Evolutionary conservation across 2,888 invertebrate genomes (phyloP).

Genomic region (Bursaphelenchus okinawaensis): DNA sequence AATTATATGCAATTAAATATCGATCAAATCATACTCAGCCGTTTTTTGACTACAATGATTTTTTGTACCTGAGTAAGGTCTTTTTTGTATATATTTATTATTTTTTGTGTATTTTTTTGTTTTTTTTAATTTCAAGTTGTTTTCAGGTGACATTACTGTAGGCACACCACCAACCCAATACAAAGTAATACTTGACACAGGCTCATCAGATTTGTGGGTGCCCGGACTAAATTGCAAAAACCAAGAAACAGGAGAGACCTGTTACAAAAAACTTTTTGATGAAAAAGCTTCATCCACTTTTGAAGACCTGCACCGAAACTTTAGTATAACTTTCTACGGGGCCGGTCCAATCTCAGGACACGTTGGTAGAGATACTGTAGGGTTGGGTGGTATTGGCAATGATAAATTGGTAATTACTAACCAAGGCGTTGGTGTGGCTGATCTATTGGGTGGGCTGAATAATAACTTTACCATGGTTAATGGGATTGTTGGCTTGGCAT

Average conservation of each 20-base stretch:
- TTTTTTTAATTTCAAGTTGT: too few species aligned
- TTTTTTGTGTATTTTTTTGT: too few species aligned
- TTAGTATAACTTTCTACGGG: too few species aligned
- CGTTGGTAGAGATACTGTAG: neutral
- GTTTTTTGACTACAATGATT: too few species aligned
- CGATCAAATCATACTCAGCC: too few species aligned
- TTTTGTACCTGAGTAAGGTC: too few species aligned
- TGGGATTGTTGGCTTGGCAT: conserved; percentile 11
- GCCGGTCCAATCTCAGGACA: neutral
- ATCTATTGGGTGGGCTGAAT: neutral
- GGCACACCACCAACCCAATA: conserved; percentile 1
- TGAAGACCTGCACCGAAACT: too few species aligned
- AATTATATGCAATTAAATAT: too few species aligned
- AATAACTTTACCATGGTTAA: too few species aligned
- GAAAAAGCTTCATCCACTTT: too few species aligned
- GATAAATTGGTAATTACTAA: neutral
- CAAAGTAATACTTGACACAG: conserved; percentile 1
- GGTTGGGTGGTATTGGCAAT: neutral
- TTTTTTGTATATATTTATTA: too few species aligned
- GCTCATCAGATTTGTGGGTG: conserved; percentile 2
- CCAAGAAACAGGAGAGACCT: neutral
- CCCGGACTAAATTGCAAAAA: neutral
- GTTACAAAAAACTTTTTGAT: too few species aligned
- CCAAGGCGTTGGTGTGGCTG: neutral
- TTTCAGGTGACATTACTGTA: neutral